A percentile compares a stretch with the other conserved stretches of the same genome.
Conservation (phyloP, 1,140 invertebrate species). For the Conus betulinus region DNA sequence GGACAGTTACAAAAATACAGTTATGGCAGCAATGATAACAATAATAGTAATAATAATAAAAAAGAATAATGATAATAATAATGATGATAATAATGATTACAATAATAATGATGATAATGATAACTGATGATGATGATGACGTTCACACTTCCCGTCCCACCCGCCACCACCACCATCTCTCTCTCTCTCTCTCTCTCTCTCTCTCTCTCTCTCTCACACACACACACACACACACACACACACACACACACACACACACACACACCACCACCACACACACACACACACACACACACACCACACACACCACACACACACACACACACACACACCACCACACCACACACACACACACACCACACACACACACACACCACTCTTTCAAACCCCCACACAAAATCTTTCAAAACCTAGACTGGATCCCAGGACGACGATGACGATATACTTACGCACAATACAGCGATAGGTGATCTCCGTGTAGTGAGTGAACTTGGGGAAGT, state of each 20-base stretch:
- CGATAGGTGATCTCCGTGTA: conserved; percentile 8
- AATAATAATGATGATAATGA: neutral
- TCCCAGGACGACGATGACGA: too few species aligned
- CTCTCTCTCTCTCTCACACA: too few species aligned
- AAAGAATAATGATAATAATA: too few species aligned
- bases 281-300: conserved; percentile 17
- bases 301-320: neutral
- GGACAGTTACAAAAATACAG: too few species aligned
- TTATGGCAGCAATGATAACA: too few species aligned
- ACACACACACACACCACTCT: neutral
- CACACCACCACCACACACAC: too few species aligned
- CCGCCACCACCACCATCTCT: neutral
- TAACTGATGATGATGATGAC: neutral
- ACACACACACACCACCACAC: neutral
- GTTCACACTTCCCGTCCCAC: neutral
- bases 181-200: too few species aligned
- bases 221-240: too few species aligned
- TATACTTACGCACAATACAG: conserved; percentile 1
- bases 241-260: too few species aligned
- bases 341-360: neutral
- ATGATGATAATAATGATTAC: too few species aligned
- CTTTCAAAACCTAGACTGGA: neutral
- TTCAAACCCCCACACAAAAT: neutral
- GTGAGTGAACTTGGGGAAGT: conserved; percentile 19
- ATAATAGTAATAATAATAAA: too few species aligned